These are phyloP conservation scores for Acipenser oxyrinchus DNA, from an alignment of 2,797 vertebrate species.

Conservation along the genomic window DNA sequence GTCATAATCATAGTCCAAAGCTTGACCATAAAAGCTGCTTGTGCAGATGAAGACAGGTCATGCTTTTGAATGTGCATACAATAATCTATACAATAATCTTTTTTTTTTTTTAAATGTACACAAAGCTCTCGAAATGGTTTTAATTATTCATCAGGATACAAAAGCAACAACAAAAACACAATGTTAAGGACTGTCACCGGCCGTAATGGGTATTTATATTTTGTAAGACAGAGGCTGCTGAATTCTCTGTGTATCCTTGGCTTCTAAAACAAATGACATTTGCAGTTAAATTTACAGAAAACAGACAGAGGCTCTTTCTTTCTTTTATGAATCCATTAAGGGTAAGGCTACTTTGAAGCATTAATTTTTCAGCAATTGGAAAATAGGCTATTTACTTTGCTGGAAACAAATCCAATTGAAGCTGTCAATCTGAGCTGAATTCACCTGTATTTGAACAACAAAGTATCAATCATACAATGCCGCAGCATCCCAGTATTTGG, in stretches of 20 bases:
- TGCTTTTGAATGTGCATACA: no score
- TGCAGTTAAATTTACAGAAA: slow-evolving; percentile 2
- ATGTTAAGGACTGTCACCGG: neutral
- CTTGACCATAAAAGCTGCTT: no score
- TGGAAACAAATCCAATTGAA: slow-evolving; percentile 5
- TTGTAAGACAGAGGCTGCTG: neutral
- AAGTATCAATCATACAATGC: neutral
- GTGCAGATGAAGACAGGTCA: no score
- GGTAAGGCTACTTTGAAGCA: neutral
- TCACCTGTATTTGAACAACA: slow-evolving; percentile 1
- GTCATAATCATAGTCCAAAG: no score
- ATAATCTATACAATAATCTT: neutral
- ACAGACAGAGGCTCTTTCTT: neutral
- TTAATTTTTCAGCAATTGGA: slow-evolving; percentile 2
- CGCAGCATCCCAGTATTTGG: slow-evolving; percentile 7
- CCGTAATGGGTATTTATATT: slow-evolving; percentile 3
- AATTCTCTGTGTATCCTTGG: neutral
- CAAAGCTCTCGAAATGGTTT: slow-evolving; percentile 19
- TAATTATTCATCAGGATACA: neutral
- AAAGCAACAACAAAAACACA: neutral
- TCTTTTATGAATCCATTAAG: slow-evolving; percentile 5
- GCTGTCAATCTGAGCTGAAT: neutral
- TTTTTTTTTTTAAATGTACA: neutral
- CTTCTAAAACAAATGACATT: slow-evolving; percentile 4
- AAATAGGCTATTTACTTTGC: slow-evolving; percentile 4